These are phyloP conservation scores for Ctenopoma kingsleyae DNA, from an alignment of 2,797 vertebrate species.

Conservation along the genomic window DNA sequence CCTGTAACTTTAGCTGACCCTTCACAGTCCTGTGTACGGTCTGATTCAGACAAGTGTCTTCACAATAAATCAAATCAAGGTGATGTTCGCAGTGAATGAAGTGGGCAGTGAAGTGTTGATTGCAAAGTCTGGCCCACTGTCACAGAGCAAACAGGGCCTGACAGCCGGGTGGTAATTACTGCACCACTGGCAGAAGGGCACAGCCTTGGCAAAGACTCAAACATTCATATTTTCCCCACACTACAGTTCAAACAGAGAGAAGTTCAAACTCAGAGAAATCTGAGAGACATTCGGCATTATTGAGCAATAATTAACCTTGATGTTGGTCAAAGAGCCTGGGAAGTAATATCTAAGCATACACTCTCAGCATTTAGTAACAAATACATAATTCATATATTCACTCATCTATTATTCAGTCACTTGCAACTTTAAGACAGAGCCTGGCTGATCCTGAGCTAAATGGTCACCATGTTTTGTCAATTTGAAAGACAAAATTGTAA, in stretches of 20 bases:
- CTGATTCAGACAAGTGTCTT: constrained; percentile 28
- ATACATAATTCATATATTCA: constrained; percentile 67
- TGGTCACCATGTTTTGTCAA: no score
- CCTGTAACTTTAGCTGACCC: constrained; percentile 3
- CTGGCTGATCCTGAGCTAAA: constrained; percentile 1
- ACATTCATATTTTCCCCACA: constrained; percentile 26
- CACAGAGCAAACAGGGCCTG: constrained; percentile 50
- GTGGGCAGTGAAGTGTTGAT: constrained; percentile 60
- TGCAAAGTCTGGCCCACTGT: constrained; percentile 44
- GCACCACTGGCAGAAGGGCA: constrained; percentile 34
- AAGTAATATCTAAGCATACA: constrained; percentile 32
- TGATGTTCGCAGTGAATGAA: constrained; percentile 61
- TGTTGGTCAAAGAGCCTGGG: constrained; percentile 12
- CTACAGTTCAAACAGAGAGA: constrained; percentile 19
- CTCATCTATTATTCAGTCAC: constrained; percentile 67
- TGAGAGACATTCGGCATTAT: constrained; percentile 21
- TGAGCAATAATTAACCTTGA: constrained; percentile 7
- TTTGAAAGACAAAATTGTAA: no score
- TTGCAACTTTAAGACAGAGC: constrained; percentile 44
- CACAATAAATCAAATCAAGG: constrained; percentile 55
- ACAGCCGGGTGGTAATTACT: constrained; percentile 57
- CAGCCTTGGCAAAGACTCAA: constrained; percentile 41
- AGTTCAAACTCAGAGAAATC: constrained; percentile 29
- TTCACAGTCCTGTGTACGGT: constrained; percentile 6
- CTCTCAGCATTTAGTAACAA: constrained; percentile 31